Conservation (phyloP, 2,113 vertebrate species). For the Tilapia sparmanii region DNA sequence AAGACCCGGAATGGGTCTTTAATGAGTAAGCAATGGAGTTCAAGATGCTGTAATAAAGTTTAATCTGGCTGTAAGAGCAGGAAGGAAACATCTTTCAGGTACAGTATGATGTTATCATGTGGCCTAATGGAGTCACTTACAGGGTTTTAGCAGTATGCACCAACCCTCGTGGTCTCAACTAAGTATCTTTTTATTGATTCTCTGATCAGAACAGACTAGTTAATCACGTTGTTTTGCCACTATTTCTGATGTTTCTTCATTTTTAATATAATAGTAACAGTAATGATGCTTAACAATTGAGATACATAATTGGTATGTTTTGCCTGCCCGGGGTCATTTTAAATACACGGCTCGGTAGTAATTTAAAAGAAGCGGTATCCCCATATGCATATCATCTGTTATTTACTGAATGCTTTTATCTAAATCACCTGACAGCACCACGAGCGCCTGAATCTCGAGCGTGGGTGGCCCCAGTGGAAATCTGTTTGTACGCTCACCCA, state of each 20-base stretch:
- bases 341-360: neutral
- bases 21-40: slow-evolving; percentile 47
- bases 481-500: neutral
- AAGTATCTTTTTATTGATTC: slow-evolving; percentile 63
- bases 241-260: neutral
- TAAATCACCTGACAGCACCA: neutral
- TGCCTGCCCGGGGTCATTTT: neutral
- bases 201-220: slow-evolving; percentile 41
- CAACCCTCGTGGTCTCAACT: slow-evolving; percentile 10
- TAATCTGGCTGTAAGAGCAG: slow-evolving; percentile 57
- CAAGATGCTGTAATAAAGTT: slow-evolving; percentile 55
- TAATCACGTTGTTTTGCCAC: slow-evolving; percentile 40
- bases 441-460: neutral
- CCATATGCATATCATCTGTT: neutral
- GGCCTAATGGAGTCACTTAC: slow-evolving; percentile 64
- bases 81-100: slow-evolving; percentile 63
- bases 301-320: neutral
- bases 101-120: slow-evolving; percentile 61
- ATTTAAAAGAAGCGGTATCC: neutral
- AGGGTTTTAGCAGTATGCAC: slow-evolving; percentile 33
- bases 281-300: neutral
- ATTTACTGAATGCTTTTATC: slow-evolving; percentile 19
- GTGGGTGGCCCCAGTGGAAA: slow-evolving; percentile 13
- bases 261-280: neutral
- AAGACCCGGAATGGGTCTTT: slow-evolving; percentile 17